Conservation (phyloP, 1,140 invertebrate genomes). For the Colletes gigas region DNA sequence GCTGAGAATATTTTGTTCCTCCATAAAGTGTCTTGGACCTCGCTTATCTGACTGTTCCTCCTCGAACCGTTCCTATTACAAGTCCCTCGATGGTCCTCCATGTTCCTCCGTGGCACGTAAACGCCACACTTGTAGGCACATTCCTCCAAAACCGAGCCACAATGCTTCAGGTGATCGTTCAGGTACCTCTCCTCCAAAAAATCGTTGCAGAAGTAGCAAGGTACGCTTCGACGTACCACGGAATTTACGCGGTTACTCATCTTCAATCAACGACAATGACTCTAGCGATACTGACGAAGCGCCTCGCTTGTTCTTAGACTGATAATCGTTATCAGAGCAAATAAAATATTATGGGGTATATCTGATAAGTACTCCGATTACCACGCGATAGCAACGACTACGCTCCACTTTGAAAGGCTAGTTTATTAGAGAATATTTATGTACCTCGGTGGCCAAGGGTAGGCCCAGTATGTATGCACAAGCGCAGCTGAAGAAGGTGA, state of each 20-base stretch:
- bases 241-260: constrained; percentile 58
- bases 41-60: constrained; percentile 17
- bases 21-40: constrained; percentile 56
- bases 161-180: constrained; percentile 85
- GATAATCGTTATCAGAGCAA: constrained; percentile 58
- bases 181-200: constrained; percentile 81
- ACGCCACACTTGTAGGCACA: constrained; percentile 85
- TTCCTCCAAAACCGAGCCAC: constrained; percentile 85
- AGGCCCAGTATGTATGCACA: constrained; percentile 92
- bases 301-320: background rate
- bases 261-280: constrained; percentile 10
- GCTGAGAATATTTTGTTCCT: constrained; percentile 65
- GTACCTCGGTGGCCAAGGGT: constrained; percentile 93
- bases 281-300: constrained; percentile 36
- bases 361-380: constrained; percentile 31
- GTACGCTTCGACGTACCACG: constrained; percentile 53
- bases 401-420: too few relatives aligned
- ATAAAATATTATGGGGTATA: constrained; percentile 15
- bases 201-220: constrained; percentile 85
- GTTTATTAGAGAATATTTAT: constrained; percentile 31
- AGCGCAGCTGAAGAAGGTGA: constrained; percentile 92
- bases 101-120: constrained; percentile 84
- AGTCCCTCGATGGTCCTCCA: constrained; percentile 82
- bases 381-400: background rate
- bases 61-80: constrained; percentile 70